phyloP scores from a whole-genome alignment of 53 echinoderm and acorn worm genomes.

The Actinopyga echinites region DNA sequence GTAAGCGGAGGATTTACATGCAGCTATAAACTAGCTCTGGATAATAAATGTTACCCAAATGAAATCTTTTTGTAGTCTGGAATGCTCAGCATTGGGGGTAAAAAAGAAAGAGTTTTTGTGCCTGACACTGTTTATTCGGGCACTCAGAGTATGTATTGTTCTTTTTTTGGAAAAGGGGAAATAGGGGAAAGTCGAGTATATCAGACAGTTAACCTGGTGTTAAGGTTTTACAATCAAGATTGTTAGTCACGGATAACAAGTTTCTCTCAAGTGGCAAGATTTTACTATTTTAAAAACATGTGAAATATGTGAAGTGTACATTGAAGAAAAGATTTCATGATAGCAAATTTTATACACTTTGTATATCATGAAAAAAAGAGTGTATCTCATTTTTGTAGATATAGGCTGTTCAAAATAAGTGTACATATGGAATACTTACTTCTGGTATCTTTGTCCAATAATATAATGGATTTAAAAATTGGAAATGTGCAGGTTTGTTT shows the following conservation, averaged over 20 bases:
- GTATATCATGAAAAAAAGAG: conserved; percentile 15
- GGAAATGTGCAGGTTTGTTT: conserved; percentile 6
- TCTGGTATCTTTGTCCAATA: conserved; percentile 16
- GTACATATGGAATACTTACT: conserved; percentile 5
- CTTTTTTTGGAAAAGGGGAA: neutral
- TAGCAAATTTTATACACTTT: conserved; percentile 13
- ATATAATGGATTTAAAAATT: neutral
- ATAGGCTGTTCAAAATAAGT: neutral
- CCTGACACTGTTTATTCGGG: no score
- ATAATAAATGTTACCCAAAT: no score
- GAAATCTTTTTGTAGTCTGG: no score
- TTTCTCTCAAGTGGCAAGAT: no score
- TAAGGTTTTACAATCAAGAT: no score
- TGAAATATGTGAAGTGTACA: conserved; percentile 32
- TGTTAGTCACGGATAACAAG: no score
- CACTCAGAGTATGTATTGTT: no score
- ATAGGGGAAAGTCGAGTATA: neutral
- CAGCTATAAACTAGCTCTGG: no score
- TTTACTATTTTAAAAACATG: neutral
- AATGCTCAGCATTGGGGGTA: no score
- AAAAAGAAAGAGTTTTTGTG: no score
- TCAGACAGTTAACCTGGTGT: no score
- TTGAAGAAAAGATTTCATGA: neutral
- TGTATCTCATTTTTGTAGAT: conserved; percentile 23
- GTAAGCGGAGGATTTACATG: no score